Conservation (phyloP, 2,888 invertebrate genomes). For the Scaptomyza cyrtandrae region DNA sequence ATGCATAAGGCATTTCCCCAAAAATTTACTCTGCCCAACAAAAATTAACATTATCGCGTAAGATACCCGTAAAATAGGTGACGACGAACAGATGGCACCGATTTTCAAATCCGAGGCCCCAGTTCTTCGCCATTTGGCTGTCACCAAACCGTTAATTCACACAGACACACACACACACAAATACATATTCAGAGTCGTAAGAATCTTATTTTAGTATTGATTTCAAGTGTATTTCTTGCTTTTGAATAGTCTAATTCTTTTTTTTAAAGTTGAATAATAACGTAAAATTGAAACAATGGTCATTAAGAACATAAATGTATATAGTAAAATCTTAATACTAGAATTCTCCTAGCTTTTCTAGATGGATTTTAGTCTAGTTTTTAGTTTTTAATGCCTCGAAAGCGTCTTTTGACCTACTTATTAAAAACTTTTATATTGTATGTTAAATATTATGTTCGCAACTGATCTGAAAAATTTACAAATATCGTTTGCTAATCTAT, state of each 20-base stretch:
- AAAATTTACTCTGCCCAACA: constrained; percentile 42
- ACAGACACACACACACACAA: constrained; percentile 5
- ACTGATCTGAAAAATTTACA: too few relatives aligned
- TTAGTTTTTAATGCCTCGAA: neutral
- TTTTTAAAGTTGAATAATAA: constrained; percentile 3
- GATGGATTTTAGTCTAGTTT: constrained; percentile 13
- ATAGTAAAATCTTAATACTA: constrained; percentile 8
- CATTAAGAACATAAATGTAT: constrained; percentile 14
- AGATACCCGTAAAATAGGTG: constrained; percentile 45
- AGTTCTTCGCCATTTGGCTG: constrained; percentile 42
- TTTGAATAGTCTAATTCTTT: neutral
- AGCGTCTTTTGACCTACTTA: constrained; percentile 35
- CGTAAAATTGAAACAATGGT: neutral
- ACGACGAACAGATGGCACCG: constrained; percentile 41
- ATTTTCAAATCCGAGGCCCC: constrained; percentile 27
- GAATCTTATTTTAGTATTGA: constrained; percentile 45
- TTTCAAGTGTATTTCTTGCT: constrained; percentile 62
- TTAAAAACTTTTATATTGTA: neutral
- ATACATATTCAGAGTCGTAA: constrained; percentile 7
- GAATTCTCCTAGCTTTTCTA: constrained; percentile 29
- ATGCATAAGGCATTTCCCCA: constrained; percentile 38
- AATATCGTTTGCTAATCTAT: too few relatives aligned
- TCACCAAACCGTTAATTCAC: constrained; percentile 42
- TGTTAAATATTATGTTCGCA: neutral
- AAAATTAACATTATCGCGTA: constrained; percentile 36